These are phyloP conservation scores for Tiliqua scincoides DNA, from an alignment of 2,113 vertebrate species.

Conservation along the genomic window DNA sequence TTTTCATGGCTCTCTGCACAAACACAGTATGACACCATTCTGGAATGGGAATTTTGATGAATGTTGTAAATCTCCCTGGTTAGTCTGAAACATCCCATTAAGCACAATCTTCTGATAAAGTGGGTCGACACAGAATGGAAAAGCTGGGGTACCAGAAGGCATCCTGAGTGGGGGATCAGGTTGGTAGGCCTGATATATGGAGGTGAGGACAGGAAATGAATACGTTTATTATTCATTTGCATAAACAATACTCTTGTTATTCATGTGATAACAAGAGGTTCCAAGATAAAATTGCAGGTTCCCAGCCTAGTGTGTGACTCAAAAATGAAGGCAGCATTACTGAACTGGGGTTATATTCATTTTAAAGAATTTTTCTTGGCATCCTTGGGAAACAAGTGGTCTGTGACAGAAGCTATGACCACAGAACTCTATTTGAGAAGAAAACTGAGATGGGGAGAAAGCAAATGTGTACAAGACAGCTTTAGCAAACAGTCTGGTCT, in stretches of 20 bases:
- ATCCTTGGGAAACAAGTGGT: neutral
- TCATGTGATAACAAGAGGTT: neutral
- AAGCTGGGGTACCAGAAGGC: neutral
- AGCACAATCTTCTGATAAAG: neutral
- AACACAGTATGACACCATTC: too few relatives aligned
- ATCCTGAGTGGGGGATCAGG: neutral
- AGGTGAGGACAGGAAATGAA: neutral
- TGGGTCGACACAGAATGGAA: neutral
- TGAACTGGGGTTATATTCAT: slow-evolving; percentile 15
- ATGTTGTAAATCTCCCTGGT: neutral
- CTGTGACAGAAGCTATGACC: slow-evolving; percentile 20
- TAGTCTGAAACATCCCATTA: neutral
- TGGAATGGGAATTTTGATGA: neutral
- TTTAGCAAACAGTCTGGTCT: neutral
- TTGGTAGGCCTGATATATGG: neutral
- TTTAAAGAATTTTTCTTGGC: neutral
- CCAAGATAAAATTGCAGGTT: neutral
- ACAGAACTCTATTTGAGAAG: slow-evolving; percentile 32
- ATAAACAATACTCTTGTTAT: too few relatives aligned
- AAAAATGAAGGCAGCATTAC: slow-evolving; percentile 11
- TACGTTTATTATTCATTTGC: neutral
- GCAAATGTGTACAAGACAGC: neutral
- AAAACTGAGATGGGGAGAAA: neutral
- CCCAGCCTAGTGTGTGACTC: neutral
- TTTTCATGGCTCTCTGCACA: too few relatives aligned